Conservation (phyloP, 2,797 vertebrate species). For the Galagoides demidoff region DNA sequence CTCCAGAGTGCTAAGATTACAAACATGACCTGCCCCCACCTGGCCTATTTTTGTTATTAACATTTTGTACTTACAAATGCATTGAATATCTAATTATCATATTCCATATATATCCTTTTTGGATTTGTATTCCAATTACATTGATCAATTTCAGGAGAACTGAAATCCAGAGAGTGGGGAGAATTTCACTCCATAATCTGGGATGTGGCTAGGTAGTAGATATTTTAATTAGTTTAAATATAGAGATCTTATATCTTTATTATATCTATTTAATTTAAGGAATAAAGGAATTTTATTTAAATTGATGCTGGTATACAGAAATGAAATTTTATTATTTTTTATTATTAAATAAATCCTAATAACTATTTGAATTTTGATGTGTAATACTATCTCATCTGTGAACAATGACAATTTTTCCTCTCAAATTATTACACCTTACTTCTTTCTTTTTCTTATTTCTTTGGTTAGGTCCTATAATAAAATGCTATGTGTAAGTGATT, state of each 20-base stretch:
- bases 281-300: neutral
- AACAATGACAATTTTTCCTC: neutral
- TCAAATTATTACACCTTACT: neutral
- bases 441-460: neutral
- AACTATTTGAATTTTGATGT: neutral
- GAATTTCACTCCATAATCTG: neutral
- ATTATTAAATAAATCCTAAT: neutral
- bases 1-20: neutral
- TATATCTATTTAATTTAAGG: neutral
- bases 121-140: slow-evolving; percentile 23
- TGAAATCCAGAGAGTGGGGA: neutral
- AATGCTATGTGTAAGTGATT: neutral
- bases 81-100: neutral
- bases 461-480: neutral
- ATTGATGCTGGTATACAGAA: neutral
- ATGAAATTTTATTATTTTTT: neutral
- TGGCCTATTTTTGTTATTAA: neutral
- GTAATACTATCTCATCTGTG: neutral
- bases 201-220: neutral
- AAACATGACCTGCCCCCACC: neutral
- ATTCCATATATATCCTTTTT: neutral
- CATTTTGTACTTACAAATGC: neutral
- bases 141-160: neutral
- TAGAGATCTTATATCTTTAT: neutral
- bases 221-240: neutral